Evolutionary conservation across 2,888 invertebrate genomes (phyloP).

Genomic region (Eupithecia subfuscata): DNA sequence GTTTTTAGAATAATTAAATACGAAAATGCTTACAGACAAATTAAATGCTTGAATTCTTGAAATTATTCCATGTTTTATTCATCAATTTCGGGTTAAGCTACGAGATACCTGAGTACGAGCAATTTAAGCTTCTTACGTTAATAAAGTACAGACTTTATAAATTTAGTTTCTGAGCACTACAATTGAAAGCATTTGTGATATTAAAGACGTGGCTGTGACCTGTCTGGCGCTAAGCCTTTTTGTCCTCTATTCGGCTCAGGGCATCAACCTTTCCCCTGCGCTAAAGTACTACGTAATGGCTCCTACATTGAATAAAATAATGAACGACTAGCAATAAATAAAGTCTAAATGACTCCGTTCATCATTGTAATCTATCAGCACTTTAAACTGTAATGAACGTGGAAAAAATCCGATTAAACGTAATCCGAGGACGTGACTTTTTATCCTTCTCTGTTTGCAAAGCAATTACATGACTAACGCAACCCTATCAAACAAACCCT

Average conservation of each 20-base stretch:
- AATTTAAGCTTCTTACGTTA: conserved; percentile 6
- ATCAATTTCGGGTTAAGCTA: not conserved
- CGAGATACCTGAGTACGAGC: not conserved
- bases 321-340: conserved; percentile 18
- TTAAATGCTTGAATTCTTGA: not conserved
- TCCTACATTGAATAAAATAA: conserved; percentile 16
- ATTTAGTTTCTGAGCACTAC: conserved; percentile 12
- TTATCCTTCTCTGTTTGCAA: conserved; percentile 64
- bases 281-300: conserved; percentile 12
- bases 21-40: not conserved
- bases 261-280: conserved; percentile 25
- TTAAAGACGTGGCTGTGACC: conserved; percentile 26
- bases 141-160: conserved; percentile 13
- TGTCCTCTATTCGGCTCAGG: conserved; percentile 30
- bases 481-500: conserved; percentile 46
- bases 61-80: not conserved
- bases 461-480: conserved; percentile 65
- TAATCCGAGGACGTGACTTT: conserved; percentile 59
- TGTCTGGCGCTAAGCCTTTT: conserved; percentile 33
- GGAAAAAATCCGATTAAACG: conserved; percentile 56
- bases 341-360: conserved; percentile 22
- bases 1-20: not conserved
- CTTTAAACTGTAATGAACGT: conserved; percentile 48
- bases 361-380: conserved; percentile 45
- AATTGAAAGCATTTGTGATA: conserved; percentile 21